A percentile compares a stretch with the other conserved stretches of the same genome.
These are phyloP conservation scores for Aleadryas rufinucha DNA, from an alignment of 2,113 vertebrate species.

Conservation along the genomic window DNA sequence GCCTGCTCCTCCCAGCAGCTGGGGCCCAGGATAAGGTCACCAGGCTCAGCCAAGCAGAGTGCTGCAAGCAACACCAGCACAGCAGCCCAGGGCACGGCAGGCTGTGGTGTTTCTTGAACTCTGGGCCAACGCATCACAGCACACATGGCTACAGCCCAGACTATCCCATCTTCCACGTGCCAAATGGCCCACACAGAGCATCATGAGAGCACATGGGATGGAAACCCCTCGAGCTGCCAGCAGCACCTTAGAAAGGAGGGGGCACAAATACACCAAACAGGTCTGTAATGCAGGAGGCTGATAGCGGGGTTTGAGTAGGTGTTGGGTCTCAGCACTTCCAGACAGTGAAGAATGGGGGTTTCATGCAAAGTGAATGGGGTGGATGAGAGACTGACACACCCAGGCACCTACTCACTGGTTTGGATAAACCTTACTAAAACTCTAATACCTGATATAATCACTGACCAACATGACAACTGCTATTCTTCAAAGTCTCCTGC, in stretches of 20 bases:
- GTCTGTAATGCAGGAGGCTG: slow-evolving; percentile 22
- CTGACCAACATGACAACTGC: slow-evolving; percentile 58
- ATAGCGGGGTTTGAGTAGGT: slow-evolving; percentile 21
- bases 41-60: background rate
- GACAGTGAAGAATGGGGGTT: slow-evolving; percentile 53
- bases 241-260: slow-evolving; percentile 39
- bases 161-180: background rate
- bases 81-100: rapidly evolving
- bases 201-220: background rate
- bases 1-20: background rate
- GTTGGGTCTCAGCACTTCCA: slow-evolving; percentile 52
- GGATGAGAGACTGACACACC: slow-evolving; percentile 21
- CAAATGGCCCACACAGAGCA: background rate
- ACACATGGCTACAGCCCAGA: background rate
- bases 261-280: slow-evolving; percentile 2
- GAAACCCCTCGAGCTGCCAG: slow-evolving; percentile 39
- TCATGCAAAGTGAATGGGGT: slow-evolving; percentile 70
- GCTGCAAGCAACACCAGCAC: background rate
- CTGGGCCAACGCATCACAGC: background rate
- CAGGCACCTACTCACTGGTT: slow-evolving; percentile 60
- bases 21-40: background rate
- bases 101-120: background rate
- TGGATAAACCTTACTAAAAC: slow-evolving; percentile 67
- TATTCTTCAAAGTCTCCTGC: slow-evolving; percentile 42
- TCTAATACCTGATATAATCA: slow-evolving; percentile 62